phyloP scores from a whole-genome alignment of 2,113 vertebrate species.

The Galemys pyrenaicus region DNA sequence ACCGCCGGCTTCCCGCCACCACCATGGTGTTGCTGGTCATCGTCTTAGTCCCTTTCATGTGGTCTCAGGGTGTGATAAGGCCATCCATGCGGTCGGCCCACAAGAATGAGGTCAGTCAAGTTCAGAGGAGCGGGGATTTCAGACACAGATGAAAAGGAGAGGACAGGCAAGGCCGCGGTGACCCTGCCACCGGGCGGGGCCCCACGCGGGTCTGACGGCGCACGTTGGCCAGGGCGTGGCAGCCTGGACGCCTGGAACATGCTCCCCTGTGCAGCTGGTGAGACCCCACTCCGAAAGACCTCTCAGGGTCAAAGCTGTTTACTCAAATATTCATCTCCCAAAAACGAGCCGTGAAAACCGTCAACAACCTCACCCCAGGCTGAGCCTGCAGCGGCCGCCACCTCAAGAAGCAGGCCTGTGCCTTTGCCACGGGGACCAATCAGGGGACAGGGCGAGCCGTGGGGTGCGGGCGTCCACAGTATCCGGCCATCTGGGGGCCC shows the following conservation, averaged over 20 bases:
- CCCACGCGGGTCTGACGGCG: accelerated
- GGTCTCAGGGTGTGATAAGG: accelerated
- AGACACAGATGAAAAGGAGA: not conserved
- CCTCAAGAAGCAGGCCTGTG: conserved; percentile 91
- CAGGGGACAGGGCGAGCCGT: conserved; percentile 93
- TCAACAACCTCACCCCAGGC: conserved; percentile 88
- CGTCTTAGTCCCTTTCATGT: not conserved
- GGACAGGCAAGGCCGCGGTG: too few relatives aligned
- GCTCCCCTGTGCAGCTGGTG: conserved; percentile 24
- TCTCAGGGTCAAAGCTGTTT: conserved; percentile 79
- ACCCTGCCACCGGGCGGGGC: accelerated
- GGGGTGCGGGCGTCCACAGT: conserved; percentile 89
- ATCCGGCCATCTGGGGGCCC: conserved; percentile 94
- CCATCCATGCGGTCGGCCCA: not conserved
- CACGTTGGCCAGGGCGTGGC: accelerated
- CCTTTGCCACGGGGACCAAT: conserved; percentile 94
- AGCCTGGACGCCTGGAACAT: accelerated
- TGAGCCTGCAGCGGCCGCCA: conserved; percentile 89
- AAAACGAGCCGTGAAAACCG: conserved; percentile 90
- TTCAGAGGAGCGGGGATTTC: not conserved
- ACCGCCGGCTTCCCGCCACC: too few relatives aligned
- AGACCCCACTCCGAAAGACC: conserved; percentile 66
- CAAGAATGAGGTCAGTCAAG: not conserved
- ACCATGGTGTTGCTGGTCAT: accelerated
- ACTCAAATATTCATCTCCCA: conserved; percentile 77